Conservation (phyloP, 2,888 invertebrate species). For the Drosophila birchii region DNA sequence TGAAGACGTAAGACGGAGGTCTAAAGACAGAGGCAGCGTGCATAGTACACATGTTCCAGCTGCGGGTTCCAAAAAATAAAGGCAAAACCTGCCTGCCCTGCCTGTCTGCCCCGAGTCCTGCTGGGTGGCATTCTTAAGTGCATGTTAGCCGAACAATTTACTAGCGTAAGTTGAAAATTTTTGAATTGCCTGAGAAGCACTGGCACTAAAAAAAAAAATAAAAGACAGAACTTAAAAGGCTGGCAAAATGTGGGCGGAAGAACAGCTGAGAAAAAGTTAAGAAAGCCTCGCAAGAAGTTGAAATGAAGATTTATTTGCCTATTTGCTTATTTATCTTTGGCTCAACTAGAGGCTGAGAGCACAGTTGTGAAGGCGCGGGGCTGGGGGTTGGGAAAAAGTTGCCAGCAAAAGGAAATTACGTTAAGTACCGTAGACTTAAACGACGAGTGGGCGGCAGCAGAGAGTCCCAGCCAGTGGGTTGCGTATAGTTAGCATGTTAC, state of each 20-base stretch:
- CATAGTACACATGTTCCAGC: conserved; percentile 76
- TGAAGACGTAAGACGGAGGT: background rate
- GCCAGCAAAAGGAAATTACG: conserved; percentile 50
- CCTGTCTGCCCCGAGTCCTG: background rate
- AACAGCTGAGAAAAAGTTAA: conserved; percentile 60
- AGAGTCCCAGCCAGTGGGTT: conserved; percentile 25
- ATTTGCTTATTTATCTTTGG: conserved; percentile 79
- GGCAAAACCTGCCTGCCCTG: conserved; percentile 2
- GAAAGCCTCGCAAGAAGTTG: conserved; percentile 69
- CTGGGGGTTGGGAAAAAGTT: conserved; percentile 27
- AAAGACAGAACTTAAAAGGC: conserved; percentile 42
- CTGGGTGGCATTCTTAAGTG: conserved; percentile 66
- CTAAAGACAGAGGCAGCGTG: conserved; percentile 23
- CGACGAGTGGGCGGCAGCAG: conserved; percentile 15
- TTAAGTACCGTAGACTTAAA: conserved; percentile 67
- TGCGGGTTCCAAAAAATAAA: conserved; percentile 57
- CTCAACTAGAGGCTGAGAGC: conserved; percentile 51
- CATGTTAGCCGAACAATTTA: conserved; percentile 81
- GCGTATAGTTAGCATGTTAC: conserved; percentile 47
- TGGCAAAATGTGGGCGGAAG: conserved; percentile 2
- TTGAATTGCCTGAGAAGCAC: conserved; percentile 73
- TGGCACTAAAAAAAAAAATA: background rate
- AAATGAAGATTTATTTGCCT: conserved; percentile 81
- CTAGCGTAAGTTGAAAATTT: conserved; percentile 78
- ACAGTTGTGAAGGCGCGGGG: background rate